Conservation (phyloP, 2,113 vertebrate genomes). For the Neoarius graeffei region DNA sequence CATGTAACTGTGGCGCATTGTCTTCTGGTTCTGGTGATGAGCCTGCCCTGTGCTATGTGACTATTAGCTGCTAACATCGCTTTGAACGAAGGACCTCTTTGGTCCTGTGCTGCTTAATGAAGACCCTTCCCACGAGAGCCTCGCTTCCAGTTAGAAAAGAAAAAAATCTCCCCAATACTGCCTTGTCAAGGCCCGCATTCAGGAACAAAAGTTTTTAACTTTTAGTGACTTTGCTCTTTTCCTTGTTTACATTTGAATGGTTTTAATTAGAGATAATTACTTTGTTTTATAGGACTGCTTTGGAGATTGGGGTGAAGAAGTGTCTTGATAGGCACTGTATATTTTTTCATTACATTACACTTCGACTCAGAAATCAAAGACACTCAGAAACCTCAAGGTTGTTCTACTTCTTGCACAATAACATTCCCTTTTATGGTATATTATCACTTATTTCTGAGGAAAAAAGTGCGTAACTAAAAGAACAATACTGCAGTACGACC, state of each 20-base stretch:
- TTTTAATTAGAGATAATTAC: constrained; percentile 54
- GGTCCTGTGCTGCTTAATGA: constrained; percentile 45
- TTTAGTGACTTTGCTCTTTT: constrained; percentile 40
- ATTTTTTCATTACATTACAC: constrained; percentile 19
- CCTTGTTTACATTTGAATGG: constrained; percentile 47
- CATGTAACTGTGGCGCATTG: neutral
- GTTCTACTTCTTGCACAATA: constrained; percentile 22
- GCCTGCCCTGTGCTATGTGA: constrained; percentile 40
- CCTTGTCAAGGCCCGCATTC: constrained; percentile 6
- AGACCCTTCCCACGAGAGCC: constrained; percentile 32
- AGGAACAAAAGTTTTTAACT: constrained; percentile 43
- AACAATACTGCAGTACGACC: neutral
- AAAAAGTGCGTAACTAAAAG: neutral
- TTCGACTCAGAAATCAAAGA: neutral
- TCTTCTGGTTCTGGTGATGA: constrained; percentile 37
- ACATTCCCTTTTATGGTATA: constrained; percentile 19
- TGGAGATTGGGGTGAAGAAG: constrained; percentile 38
- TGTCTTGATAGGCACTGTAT: constrained; percentile 17
- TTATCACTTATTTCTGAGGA: too few relatives aligned
- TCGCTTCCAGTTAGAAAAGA: constrained; percentile 21
- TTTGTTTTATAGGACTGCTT: constrained; percentile 50
- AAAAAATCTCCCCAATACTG: constrained; percentile 26
- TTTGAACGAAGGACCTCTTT: constrained; percentile 59
- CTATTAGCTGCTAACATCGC: constrained; percentile 38
- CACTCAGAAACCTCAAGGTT: constrained; percentile 1